phyloP scores from a whole-genome alignment of 1,140 invertebrate species.

The Camponotus floridanus region DNA sequence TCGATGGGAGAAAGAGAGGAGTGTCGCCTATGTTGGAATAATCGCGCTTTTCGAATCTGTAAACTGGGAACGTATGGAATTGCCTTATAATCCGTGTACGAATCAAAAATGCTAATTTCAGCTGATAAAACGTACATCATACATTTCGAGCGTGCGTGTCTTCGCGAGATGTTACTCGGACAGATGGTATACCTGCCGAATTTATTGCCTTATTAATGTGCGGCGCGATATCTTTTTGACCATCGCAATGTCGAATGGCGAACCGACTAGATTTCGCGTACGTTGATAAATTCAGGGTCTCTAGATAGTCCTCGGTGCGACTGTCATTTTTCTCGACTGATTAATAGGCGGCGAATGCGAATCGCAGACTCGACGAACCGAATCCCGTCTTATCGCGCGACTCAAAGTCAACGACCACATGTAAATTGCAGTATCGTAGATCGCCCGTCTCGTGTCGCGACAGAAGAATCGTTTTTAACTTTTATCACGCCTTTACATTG shows the following conservation, averaged over 20 bases:
- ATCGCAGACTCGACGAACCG: background rate
- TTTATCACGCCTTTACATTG: constrained; percentile 23
- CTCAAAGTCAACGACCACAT: constrained; percentile 26
- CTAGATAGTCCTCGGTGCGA: constrained; percentile 28
- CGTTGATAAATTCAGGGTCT: constrained; percentile 47
- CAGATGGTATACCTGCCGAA: constrained; percentile 25
- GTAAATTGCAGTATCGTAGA: constrained; percentile 40
- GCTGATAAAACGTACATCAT: constrained; percentile 18
- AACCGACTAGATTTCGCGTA: constrained; percentile 29
- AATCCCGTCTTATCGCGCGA: constrained; percentile 30
- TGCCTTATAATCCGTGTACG: background rate
- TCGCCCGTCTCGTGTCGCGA: constrained; percentile 12
- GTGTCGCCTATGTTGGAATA: background rate
- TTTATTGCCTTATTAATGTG: constrained; percentile 59
- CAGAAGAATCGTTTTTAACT: constrained; percentile 28
- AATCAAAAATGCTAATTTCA: constrained; percentile 40
- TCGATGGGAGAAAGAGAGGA: background rate
- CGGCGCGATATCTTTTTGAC: constrained; percentile 10
- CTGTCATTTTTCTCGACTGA: constrained; percentile 55
- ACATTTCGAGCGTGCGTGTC: constrained; percentile 32
- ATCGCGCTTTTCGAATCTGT: constrained; percentile 11
- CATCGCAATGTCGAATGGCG: constrained; percentile 25
- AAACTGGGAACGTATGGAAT: background rate
- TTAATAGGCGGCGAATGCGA: constrained; percentile 42
- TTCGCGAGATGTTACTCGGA: constrained; percentile 42